Conservation (phyloP, 2,888 invertebrate genomes). For the Exephanes ischioxanthus region DNA sequence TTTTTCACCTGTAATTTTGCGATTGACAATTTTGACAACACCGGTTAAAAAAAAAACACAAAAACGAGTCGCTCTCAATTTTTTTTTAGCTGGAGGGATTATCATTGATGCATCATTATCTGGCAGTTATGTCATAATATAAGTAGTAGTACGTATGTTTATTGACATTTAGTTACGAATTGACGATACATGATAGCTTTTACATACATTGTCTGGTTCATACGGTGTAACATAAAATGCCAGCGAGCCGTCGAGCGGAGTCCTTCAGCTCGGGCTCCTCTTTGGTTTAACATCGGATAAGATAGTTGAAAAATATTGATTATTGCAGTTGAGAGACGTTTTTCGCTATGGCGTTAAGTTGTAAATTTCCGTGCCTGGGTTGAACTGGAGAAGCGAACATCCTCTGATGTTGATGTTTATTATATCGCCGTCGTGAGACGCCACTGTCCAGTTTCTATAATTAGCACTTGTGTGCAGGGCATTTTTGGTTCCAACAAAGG, state of each 20-base stretch:
- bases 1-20: neutral
- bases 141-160: too few relatives aligned
- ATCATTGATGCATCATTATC: too few relatives aligned
- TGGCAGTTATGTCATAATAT: too few relatives aligned
- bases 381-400: neutral
- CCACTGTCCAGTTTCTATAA: neutral
- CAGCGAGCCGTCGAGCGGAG: neutral
- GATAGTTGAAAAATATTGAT: neutral
- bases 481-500: neutral
- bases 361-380: neutral
- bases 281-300: neutral
- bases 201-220: too few relatives aligned
- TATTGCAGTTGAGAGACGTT: neutral
- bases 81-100: neutral
- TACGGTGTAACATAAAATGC: too few relatives aligned
- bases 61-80: conserved; percentile 15
- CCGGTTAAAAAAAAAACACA: conserved; percentile 6
- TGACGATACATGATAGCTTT: too few relatives aligned
- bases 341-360: neutral
- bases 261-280: neutral
- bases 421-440: neutral
- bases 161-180: too few relatives aligned
- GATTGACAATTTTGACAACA: conserved; percentile 6
- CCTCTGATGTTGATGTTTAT: neutral
- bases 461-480: neutral